A percentile compares a stretch with the other conserved stretches of the same genome.
Conservation (phyloP, 2,888 invertebrate genomes). For the Spodoptera picta region DNA sequence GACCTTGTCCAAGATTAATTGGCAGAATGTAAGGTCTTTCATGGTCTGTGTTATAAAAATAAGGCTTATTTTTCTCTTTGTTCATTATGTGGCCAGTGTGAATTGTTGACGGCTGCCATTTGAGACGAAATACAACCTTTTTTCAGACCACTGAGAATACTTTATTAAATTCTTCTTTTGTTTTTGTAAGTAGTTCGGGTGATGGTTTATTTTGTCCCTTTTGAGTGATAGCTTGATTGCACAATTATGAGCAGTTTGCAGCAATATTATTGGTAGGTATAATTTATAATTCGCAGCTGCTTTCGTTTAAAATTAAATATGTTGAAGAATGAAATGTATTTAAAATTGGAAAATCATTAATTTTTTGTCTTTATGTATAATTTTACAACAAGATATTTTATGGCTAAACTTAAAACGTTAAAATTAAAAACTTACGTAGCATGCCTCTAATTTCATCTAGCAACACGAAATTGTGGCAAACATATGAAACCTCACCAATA, state of each 20-base stretch:
- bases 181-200: constrained; percentile 5
- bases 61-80: constrained; percentile 18
- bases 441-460: too few relatives aligned
- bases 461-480: too few relatives aligned
- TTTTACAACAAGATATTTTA: too few relatives aligned
- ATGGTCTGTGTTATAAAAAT: constrained; percentile 51
- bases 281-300: too few relatives aligned
- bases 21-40: constrained; percentile 38
- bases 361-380: too few relatives aligned
- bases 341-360: too few relatives aligned
- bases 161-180: constrained; percentile 31
- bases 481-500: constrained; percentile 2
- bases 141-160: constrained; percentile 17
- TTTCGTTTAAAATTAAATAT: too few relatives aligned
- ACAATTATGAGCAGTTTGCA: too few relatives aligned
- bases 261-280: too few relatives aligned
- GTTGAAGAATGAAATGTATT: too few relatives aligned
- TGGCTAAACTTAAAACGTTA: too few relatives aligned
- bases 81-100: constrained; percentile 52
- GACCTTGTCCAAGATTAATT: constrained; percentile 57
- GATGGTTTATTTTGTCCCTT: not conserved
- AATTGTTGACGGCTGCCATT: constrained; percentile 39
- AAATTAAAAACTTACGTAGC: too few relatives aligned
- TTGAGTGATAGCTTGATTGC: not conserved
- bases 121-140: constrained; percentile 20